Percentiles rank a stretch among this genome's conserved stretches.
Conservation (phyloP, 2,888 invertebrate species). For the Eristalis tenax region DNA sequence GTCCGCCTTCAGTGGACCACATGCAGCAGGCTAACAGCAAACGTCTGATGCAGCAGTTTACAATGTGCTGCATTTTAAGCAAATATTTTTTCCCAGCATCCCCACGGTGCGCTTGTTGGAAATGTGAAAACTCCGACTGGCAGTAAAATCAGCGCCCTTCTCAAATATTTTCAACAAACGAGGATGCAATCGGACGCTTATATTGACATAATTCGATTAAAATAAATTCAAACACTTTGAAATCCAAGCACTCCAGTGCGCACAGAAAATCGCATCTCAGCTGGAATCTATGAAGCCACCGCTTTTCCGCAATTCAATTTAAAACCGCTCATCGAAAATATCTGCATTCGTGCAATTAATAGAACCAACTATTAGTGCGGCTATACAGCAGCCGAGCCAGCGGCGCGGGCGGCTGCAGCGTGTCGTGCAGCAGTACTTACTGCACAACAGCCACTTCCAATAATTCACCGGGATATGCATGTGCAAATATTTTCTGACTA, state of each 20-base stretch:
- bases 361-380: conserved; percentile 52
- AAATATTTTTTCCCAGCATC: too few species aligned
- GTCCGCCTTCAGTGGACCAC: too few species aligned
- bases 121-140: too few species aligned
- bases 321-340: conserved; percentile 51
- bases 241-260: not conserved
- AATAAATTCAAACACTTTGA: not conserved
- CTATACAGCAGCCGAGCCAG: conserved; percentile 10
- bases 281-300: not conserved
- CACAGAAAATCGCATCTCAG: not conserved
- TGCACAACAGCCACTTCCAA: conserved; percentile 68
- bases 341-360: conserved; percentile 69
- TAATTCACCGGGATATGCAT: conserved; percentile 70
- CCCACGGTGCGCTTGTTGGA: too few species aligned
- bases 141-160: too few species aligned
- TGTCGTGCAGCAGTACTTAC: conserved; percentile 51
- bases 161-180: not conserved
- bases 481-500: conserved; percentile 71
- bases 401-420: conserved; percentile 19
- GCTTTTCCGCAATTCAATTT: conserved; percentile 54
- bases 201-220: not conserved
- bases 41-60: too few species aligned
- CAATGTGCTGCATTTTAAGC: too few species aligned
- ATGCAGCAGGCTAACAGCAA: too few species aligned
- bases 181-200: not conserved